phyloP scores from a whole-genome alignment of 2,797 vertebrate genomes.

The Neoniphon sammara region DNA sequence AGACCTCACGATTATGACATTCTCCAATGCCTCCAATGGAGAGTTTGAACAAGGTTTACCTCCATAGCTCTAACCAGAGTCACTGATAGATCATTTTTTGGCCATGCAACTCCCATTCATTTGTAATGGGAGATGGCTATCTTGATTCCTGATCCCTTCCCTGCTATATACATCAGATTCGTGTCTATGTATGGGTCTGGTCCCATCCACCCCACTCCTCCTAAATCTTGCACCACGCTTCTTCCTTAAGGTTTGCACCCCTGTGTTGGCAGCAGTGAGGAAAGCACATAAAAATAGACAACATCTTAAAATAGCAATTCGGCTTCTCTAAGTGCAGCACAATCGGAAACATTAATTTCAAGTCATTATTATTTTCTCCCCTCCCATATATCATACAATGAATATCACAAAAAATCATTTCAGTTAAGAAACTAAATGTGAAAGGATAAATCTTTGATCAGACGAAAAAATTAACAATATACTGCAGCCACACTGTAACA shows the following conservation, averaged over 20 bases:
- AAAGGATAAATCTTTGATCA: constrained; percentile 87
- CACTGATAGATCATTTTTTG: constrained; percentile 39
- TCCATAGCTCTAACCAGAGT: constrained; percentile 27
- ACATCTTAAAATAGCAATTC: constrained; percentile 87
- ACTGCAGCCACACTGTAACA: constrained; percentile 87
- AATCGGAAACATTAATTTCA: constrained; percentile 86
- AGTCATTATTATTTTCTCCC: constrained; percentile 88
- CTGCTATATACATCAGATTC: constrained; percentile 5
- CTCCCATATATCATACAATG: constrained; percentile 79
- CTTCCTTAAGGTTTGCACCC: constrained; percentile 63
- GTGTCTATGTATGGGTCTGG: constrained; percentile 50
- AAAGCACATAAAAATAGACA: constrained; percentile 87
- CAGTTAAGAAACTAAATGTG: constrained; percentile 87
- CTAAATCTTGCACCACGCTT: constrained; percentile 49
- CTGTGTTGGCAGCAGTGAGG: constrained; percentile 85
- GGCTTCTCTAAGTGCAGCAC: constrained; percentile 90
- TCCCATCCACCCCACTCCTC: constrained; percentile 60
- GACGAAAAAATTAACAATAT: constrained; percentile 83
- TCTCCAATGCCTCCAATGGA: constrained; percentile 26
- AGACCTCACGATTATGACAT: constrained; percentile 53
- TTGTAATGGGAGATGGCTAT: constrained; percentile 9
- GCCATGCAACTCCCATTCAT: constrained; percentile 12
- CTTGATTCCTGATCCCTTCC: constrained; percentile 14
- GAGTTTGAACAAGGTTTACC: constrained; percentile 19
- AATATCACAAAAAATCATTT: constrained; percentile 81